Conservation (phyloP, 2,797 vertebrate genomes). For the Lagorchestes hirsutus region DNA sequence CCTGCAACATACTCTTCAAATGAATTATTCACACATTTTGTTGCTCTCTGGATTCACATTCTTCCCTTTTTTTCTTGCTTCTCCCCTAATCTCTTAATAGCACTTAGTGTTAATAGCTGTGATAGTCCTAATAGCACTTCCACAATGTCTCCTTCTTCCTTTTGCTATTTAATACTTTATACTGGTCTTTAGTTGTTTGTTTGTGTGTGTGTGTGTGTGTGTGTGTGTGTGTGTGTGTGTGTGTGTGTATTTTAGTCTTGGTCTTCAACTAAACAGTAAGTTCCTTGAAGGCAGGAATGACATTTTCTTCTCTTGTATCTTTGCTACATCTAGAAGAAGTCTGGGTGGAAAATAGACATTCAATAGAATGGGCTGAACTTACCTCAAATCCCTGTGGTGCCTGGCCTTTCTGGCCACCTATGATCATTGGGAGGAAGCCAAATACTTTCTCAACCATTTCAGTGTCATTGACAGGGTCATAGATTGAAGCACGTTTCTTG, state of each 20-base stretch:
- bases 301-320: not conserved
- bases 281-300: not conserved
- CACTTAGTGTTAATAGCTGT: not conserved
- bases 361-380: slow-evolving; percentile 39
- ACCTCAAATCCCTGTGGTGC: slow-evolving; percentile 91
- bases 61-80: not conserved
- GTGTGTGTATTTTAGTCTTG: not conserved
- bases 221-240: not conserved
- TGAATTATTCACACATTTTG: not conserved
- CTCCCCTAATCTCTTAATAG: not conserved
- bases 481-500: slow-evolving; percentile 84
- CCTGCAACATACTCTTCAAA: not conserved
- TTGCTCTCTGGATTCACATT: not conserved
- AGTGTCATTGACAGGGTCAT: slow-evolving; percentile 88
- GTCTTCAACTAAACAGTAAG: not conserved
- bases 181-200: not conserved
- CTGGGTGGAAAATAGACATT: not conserved
- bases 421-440: slow-evolving; percentile 91
- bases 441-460: slow-evolving; percentile 96
- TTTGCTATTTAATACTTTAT: not conserved
- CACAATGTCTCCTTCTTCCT: not conserved
- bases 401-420: slow-evolving; percentile 90
- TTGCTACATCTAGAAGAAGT: fast-evolving
- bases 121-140: too few relatives aligned
- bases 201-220: too few relatives aligned